phyloP scores from a whole-genome alignment of 2,113 vertebrate genomes.

The Laticauda laticaudata region DNA sequence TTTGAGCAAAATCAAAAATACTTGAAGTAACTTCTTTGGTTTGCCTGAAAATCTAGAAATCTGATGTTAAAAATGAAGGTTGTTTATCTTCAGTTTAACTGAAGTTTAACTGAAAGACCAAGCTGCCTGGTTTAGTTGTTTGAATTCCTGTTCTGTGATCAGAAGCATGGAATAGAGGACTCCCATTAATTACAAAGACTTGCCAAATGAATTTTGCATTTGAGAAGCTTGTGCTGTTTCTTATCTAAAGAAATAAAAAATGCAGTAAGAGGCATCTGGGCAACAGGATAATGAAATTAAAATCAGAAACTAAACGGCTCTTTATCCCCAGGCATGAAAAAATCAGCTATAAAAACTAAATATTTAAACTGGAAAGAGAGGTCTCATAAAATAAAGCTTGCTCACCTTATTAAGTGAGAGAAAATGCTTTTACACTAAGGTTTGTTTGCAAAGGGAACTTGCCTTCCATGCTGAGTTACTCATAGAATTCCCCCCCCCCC shows the following conservation, averaged over 20 bases:
- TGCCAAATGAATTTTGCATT: neutral
- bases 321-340: neutral
- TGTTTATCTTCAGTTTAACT: neutral
- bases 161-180: neutral
- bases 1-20: neutral
- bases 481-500: neutral
- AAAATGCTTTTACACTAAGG: conserved; percentile 14
- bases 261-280: neutral
- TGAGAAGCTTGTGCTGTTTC: neutral
- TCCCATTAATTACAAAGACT: neutral
- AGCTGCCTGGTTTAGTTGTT: neutral
- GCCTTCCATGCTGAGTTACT: neutral
- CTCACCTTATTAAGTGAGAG: neutral
- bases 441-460: conserved; percentile 5
- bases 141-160: neutral
- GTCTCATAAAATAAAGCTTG: neutral
- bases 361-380: neutral
- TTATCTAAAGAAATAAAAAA: neutral
- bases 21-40: neutral
- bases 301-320: neutral
- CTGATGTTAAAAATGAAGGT: neutral
- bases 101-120: neutral
- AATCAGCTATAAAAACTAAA: neutral
- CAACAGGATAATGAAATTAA: neutral
- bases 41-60: neutral